phyloP scores from a whole-genome alignment of 2,888 invertebrate genomes.

The Calameuta pallipes region DNA sequence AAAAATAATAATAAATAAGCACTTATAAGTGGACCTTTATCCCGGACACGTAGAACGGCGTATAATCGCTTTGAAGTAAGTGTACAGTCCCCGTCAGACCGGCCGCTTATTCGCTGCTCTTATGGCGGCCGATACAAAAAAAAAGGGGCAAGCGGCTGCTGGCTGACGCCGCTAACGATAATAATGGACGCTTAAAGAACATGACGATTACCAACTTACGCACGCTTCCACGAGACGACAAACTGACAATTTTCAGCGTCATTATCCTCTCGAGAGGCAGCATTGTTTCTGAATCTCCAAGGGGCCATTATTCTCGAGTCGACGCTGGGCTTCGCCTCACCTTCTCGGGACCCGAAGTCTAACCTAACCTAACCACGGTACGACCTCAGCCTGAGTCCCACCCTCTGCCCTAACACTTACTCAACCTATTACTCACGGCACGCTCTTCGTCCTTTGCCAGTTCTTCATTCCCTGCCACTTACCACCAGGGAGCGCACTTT shows the following conservation, averaged over 20 bases:
- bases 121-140: slow-evolving; percentile 3
- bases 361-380: slow-evolving; percentile 4
- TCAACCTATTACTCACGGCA: background rate
- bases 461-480: background rate
- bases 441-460: background rate
- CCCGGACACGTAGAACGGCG: background rate
- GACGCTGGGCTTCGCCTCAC: background rate
- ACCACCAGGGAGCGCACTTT: background rate
- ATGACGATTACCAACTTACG: slow-evolving; percentile 46
- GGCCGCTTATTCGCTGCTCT: background rate
- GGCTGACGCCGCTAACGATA: slow-evolving; percentile 22
- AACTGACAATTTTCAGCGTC: slow-evolving; percentile 53
- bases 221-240: slow-evolving; percentile 44
- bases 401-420: background rate
- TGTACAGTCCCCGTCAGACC: background rate
- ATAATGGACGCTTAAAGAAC: slow-evolving; percentile 33
- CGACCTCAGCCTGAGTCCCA: background rate
- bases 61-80: background rate
- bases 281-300: slow-evolving; percentile 51
- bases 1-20: background rate
- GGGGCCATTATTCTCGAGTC: slow-evolving; percentile 39
- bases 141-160: slow-evolving; percentile 1
- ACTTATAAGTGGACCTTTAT: background rate
- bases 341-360: background rate
- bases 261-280: slow-evolving; percentile 48